Evolutionary conservation across 1,140 invertebrate species (phyloP).

Genomic region (Drosophila orosa): DNA sequence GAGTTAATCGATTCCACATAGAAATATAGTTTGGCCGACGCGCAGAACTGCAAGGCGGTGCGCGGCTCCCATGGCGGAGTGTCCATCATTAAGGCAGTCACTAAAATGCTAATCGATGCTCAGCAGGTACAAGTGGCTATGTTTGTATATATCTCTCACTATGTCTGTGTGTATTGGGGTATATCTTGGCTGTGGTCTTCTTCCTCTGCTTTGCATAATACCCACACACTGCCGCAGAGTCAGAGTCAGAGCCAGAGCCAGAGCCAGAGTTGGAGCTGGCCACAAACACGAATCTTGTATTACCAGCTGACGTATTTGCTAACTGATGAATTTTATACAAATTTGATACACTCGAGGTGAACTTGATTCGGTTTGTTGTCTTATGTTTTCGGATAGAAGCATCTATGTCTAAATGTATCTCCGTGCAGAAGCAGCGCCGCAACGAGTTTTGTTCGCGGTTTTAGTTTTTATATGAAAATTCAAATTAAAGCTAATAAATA

Average conservation of each 20-base stretch:
- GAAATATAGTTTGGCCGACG: constrained; percentile 54
- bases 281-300: constrained; percentile 43
- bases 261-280: constrained; percentile 15
- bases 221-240: constrained; percentile 28
- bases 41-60: constrained; percentile 52
- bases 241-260: constrained; percentile 7
- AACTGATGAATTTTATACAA: constrained; percentile 82
- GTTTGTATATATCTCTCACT: constrained; percentile 20
- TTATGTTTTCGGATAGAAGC: constrained; percentile 66
- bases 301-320: constrained; percentile 75
- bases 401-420: constrained; percentile 64
- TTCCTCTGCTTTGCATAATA: constrained; percentile 79
- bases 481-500: constrained; percentile 82
- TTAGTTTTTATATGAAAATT: constrained; percentile 70
- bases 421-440: constrained; percentile 64
- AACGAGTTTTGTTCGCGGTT: constrained; percentile 69
- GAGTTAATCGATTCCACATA: constrained; percentile 50
- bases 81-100: constrained; percentile 68
- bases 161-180: constrained; percentile 20
- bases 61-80: constrained; percentile 38
- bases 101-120: constrained; percentile 73
- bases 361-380: constrained; percentile 71
- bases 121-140: constrained; percentile 42
- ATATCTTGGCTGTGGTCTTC: constrained; percentile 31
- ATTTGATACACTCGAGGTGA: constrained; percentile 82